Evolutionary conservation across 2,888 invertebrate genomes (phyloP).

Genomic region (Leucania comma): DNA sequence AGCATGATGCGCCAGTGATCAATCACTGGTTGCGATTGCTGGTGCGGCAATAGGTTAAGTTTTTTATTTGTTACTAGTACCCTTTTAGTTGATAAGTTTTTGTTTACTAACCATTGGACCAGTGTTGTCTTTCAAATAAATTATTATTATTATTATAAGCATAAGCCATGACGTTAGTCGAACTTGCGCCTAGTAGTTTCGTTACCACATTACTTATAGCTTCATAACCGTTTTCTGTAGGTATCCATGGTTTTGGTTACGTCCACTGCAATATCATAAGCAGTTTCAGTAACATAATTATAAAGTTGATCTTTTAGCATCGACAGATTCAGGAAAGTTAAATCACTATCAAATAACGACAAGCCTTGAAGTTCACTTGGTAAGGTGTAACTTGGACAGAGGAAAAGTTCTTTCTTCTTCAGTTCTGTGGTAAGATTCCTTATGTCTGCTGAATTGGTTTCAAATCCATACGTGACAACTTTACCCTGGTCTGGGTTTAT

Average conservation of each 20-base stretch:
- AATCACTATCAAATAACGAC: conserved; percentile 64
- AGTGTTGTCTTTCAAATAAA: too few relatives aligned
- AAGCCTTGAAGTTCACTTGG: conserved; percentile 58
- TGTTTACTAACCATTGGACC: too few relatives aligned
- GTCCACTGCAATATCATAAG: conserved; percentile 65
- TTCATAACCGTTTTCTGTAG: conserved; percentile 37
- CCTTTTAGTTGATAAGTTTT: too few relatives aligned
- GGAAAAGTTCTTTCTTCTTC: conserved; percentile 55
- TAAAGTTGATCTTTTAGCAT: conserved; percentile 62
- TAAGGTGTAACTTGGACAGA: conserved; percentile 63
- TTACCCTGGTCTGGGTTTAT: conserved; percentile 66
- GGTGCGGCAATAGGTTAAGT: too few relatives aligned
- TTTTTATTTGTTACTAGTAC: too few relatives aligned
- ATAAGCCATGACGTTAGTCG: conserved; percentile 60
- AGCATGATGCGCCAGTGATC: too few relatives aligned
- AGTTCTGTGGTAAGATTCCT: conserved; percentile 65
- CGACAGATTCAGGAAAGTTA: conserved; percentile 65
- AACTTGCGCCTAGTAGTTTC: conserved; percentile 59
- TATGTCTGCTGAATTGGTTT: conserved; percentile 59
- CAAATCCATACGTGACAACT: conserved; percentile 71
- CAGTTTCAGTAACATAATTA: conserved; percentile 50
- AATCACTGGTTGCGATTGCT: too few relatives aligned
- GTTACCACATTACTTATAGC: conserved; percentile 56
- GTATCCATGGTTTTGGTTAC: conserved; percentile 60
- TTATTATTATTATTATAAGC: too few relatives aligned